Conservation (phyloP, 23 tunicate genomes). For the Halocynthia roretzi region DNA sequence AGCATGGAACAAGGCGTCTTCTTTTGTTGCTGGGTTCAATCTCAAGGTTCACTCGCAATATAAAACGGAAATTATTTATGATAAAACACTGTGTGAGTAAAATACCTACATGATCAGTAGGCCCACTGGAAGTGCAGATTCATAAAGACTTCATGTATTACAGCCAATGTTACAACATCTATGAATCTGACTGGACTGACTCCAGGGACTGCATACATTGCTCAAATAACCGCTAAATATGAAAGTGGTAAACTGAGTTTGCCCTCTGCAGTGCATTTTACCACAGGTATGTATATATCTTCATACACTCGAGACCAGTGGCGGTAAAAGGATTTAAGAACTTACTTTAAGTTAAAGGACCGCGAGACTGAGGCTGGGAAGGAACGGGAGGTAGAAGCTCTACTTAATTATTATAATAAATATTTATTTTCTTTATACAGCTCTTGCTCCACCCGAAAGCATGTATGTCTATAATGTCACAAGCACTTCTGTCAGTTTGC, state of each 20-base stretch:
- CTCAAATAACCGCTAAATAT: conserved; percentile 32
- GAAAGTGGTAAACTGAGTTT: conserved; percentile 17
- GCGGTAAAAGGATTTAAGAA: too few relatives aligned
- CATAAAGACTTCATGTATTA: not conserved
- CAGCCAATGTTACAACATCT: conserved; percentile 24
- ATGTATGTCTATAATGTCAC: conserved; percentile 36
- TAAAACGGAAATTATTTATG: not conserved
- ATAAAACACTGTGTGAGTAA: not conserved
- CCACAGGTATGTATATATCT: conserved; percentile 30
- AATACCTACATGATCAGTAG: too few relatives aligned
- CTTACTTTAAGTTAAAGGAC: too few relatives aligned
- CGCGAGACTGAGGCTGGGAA: too few relatives aligned
- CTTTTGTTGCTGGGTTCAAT: conserved; percentile 11
- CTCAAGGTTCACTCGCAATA: not conserved
- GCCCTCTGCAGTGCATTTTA: conserved; percentile 12
- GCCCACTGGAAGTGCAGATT: not conserved
- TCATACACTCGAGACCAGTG: too few relatives aligned
- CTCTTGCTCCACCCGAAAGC: conserved; percentile 32
- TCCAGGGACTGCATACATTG: conserved; percentile 39
- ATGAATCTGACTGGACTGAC: conserved; percentile 18
- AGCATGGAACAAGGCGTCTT: conserved; percentile 26
- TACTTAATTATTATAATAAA: too few relatives aligned
- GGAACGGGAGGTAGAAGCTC: too few relatives aligned
- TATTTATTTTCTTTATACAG: conserved; percentile 15
- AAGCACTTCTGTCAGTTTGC: conserved; percentile 35